A percentile compares a stretch with the other conserved stretches of the same genome.
These are phyloP conservation scores for Turritopsis dohrnii DNA, from an alignment of 30 jellyfish, hydroid and myxozoan genomes.

Conservation along the genomic window DNA sequence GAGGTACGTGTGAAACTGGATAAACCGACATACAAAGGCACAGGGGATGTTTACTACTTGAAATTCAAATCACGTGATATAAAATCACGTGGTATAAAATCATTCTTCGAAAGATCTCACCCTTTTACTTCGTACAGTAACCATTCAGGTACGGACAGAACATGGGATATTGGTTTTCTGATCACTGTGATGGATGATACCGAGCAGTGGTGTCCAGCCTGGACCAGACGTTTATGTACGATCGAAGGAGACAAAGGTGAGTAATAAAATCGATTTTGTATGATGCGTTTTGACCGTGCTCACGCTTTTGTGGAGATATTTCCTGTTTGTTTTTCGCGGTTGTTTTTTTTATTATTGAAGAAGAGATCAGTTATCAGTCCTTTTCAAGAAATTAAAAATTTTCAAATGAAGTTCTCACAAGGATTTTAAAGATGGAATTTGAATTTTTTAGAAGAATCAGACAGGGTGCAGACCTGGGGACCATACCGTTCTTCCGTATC, in stretches of 20 bases:
- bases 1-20: conserved; percentile 24
- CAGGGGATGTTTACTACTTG: conserved; percentile 25
- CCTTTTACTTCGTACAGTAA: conserved; percentile 21
- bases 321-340: too few relatives aligned
- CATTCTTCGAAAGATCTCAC: conserved; percentile 22
- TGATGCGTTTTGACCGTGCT: background rate
- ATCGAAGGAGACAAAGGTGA: background rate
- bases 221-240: conserved; percentile 22
- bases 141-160: conserved; percentile 7
- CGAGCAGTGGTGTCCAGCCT: conserved; percentile 27
- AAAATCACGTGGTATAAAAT: background rate
- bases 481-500: conserved; percentile 22
- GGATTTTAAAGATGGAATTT: too few relatives aligned
- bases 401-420: too few relatives aligned
- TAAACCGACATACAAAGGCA: background rate
- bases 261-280: background rate
- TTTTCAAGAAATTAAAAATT: too few relatives aligned
- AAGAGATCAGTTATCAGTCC: too few relatives aligned
- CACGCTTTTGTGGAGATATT: too few relatives aligned
- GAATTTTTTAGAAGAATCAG: background rate
- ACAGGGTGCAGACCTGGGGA: conserved; percentile 11
- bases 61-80: background rate
- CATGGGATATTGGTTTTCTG: conserved; percentile 31
- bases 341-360: too few relatives aligned
- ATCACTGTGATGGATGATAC: conserved; percentile 6